Conservation (phyloP, 1,140 invertebrate genomes). For the Orussus abietinus region DNA sequence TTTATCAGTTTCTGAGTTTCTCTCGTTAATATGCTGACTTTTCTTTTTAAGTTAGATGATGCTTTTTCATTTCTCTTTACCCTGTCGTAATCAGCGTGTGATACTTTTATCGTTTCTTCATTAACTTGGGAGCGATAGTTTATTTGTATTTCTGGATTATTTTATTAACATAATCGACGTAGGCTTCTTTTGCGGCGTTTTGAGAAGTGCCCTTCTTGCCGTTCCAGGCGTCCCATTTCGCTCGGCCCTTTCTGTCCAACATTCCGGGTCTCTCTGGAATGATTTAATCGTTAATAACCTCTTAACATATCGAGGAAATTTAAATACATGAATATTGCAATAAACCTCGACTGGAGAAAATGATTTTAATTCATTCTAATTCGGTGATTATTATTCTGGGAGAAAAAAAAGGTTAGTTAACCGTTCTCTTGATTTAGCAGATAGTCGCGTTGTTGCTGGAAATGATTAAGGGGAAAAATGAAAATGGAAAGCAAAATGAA, state of each 20-base stretch:
- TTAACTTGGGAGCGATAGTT: conserved; percentile 4
- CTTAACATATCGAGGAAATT: not conserved
- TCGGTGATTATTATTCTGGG: too few relatives aligned
- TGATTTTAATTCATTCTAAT: too few relatives aligned
- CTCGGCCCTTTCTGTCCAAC: conserved; percentile 69
- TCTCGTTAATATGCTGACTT: conserved; percentile 3
- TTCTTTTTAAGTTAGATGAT: conserved; percentile 7
- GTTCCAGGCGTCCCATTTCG: conserved; percentile 72
- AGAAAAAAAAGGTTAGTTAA: too few relatives aligned
- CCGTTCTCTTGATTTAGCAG: too few relatives aligned
- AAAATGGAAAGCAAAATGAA: too few relatives aligned
- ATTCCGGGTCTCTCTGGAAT: conserved; percentile 59
- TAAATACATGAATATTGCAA: not conserved
- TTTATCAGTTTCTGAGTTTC: conserved; percentile 8
- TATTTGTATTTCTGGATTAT: conserved; percentile 34
- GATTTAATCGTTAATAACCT: not conserved
- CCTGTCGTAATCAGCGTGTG: too few relatives aligned
- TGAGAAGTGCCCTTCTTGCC: conserved; percentile 59
- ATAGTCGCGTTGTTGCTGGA: too few relatives aligned
- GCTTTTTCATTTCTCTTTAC: too few relatives aligned
- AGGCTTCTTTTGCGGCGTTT: conserved; percentile 61
- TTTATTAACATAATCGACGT: conserved; percentile 46
- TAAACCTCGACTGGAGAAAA: not conserved
- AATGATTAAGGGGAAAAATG: too few relatives aligned
- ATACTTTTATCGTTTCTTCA: too few relatives aligned